These are phyloP conservation scores for Oasisia sp. DNA, from an alignment of 2,888 invertebrate species.

Conservation along the genomic window DNA sequence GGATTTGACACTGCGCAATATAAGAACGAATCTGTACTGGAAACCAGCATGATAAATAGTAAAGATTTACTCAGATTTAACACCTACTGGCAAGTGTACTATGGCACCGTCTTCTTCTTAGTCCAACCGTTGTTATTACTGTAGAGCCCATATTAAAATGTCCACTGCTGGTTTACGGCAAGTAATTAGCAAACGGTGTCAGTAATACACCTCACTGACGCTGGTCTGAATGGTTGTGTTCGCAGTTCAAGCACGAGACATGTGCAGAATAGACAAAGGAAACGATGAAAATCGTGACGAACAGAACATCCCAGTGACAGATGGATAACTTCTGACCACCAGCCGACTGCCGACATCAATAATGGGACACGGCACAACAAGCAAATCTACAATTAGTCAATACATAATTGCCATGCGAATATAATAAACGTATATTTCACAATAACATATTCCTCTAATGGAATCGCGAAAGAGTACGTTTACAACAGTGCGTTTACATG, in stretches of 20 bases:
- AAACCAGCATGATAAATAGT: too few relatives aligned
- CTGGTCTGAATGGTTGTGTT: neutral
- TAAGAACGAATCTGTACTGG: too few relatives aligned
- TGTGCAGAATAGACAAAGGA: neutral
- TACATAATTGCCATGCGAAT: neutral
- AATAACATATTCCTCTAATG: neutral
- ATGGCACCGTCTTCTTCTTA: too few relatives aligned
- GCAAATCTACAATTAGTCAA: neutral
- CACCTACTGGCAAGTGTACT: too few relatives aligned
- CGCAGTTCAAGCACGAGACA: neutral
- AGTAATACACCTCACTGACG: neutral
- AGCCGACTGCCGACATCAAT: neutral
- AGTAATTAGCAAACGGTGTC: neutral
- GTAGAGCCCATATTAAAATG: neutral
- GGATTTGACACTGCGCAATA: too few relatives aligned
- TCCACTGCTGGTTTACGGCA: neutral
- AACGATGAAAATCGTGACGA: neutral
- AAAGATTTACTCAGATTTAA: too few relatives aligned
- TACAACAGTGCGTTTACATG: neutral
- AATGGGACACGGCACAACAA: neutral
- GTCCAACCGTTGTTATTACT: too few relatives aligned
- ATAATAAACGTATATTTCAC: neutral
- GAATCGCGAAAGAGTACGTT: too few relatives aligned
- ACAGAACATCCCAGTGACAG: neutral
- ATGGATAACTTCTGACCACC: neutral